Evolutionary conservation across 2,113 vertebrate species (phyloP), one percentile per base, ranked within the genome.

Genomic region (Bubalus kerabau): DNA sequence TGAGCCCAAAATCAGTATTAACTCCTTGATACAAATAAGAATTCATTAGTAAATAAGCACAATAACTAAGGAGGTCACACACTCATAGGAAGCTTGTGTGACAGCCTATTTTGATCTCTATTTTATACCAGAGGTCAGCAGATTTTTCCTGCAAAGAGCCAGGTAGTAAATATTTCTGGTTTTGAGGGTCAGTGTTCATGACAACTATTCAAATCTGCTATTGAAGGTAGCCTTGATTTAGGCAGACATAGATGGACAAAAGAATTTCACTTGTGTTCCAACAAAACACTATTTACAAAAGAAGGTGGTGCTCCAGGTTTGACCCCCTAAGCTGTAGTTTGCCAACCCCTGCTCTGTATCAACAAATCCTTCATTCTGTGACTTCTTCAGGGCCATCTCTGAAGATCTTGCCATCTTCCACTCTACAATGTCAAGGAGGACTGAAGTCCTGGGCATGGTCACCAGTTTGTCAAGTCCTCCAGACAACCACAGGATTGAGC

Each of bases 1-100:
- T 93, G 88, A 97, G 19, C 80, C 32, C 50, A 88, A n/a, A 96
- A 95, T 30, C 40, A 95, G 59, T 67, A 60, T 80, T 83, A 92
- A 94, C 36, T 67, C 48, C 19, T 43, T 48, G 74, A 81, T 32
- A 76, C n/a, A 92, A 97, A 94, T 76, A 96, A 28, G 26, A 97
- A 97, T 86, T 91, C 62, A 17, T 90, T 62, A 91, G 28, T 94
- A 60, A 92, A 48, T 52, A 95, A 78, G 26, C 48, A 43, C 30
- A 92, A 24, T 74, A 74, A 90, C 71, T 67, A 24, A 40, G 50
- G 56, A 95, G 87, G n/a, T 19, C 36, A 67, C 26, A 15, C n/a
- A 56, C 32, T 46, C 40, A 40, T 74, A 54, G 60, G 80, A 97
- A 30, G 57, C 36, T 50, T 54, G 11, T 7, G 14, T 64, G 91